Evolutionary conservation across 2,888 invertebrate genomes (phyloP).

Genomic region (Tenthredo distinguenda): DNA sequence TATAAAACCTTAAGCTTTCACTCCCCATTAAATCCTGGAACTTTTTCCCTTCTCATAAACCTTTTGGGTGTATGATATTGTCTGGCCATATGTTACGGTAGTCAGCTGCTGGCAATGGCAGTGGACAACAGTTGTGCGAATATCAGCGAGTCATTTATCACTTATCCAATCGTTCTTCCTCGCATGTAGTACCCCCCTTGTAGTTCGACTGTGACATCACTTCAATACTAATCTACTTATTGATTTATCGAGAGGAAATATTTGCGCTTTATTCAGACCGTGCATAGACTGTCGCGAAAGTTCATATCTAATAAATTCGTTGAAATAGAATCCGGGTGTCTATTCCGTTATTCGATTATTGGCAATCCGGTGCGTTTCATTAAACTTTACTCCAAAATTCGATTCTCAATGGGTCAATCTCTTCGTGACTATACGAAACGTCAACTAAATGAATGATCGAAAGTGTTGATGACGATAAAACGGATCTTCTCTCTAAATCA

Average conservation of each 20-base stretch:
- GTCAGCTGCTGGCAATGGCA: slow-evolving; percentile 40
- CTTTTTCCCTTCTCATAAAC: not conserved
- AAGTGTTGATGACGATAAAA: not conserved
- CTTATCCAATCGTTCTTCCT: not conserved
- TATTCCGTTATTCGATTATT: too few species aligned
- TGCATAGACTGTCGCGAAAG: not conserved
- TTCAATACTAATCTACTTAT: slow-evolving; percentile 3
- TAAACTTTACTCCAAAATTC: not conserved
- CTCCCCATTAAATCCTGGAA: not conserved
- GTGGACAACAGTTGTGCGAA: slow-evolving; percentile 30
- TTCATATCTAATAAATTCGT: not conserved
- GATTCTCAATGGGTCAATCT: not conserved
- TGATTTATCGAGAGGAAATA: not conserved
- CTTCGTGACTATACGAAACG: not conserved
- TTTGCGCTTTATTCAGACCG: not conserved
- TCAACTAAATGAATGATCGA: too few species aligned
- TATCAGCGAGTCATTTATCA: slow-evolving; percentile 35
- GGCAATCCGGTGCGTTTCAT: not conserved
- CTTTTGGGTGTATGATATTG: slow-evolving; percentile 1
- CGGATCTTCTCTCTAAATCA: not conserved
- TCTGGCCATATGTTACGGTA: slow-evolving; percentile 36
- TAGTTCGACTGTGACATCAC: not conserved
- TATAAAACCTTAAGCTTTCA: not conserved
- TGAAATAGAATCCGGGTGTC: not conserved
- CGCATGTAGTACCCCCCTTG: not conserved